These are phyloP conservation scores for Formica exsecta DNA, from an alignment of 1,140 invertebrate species.

Conservation along the genomic window DNA sequence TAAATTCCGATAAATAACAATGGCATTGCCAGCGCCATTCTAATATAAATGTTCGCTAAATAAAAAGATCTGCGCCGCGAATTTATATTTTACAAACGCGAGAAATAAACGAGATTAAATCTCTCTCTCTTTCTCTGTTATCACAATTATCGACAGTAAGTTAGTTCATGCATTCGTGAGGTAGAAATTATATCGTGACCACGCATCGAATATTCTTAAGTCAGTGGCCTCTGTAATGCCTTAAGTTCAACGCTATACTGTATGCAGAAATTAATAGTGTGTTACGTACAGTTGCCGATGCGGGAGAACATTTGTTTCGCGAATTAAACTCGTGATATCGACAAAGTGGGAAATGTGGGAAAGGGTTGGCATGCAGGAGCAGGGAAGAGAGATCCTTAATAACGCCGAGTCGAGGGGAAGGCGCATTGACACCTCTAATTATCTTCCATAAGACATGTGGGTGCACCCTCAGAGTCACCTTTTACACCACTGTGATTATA, in stretches of 20 bases:
- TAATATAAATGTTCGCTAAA: neutral
- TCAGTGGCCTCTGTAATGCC: neutral
- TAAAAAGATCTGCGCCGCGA: neutral
- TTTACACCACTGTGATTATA: conserved; percentile 77
- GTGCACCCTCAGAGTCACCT: conserved; percentile 61
- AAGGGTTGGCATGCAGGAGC: conserved; percentile 26
- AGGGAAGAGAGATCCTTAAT: conserved; percentile 40
- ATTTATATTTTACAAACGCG: neutral
- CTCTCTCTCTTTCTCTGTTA: neutral
- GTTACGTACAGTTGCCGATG: neutral
- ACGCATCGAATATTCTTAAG: conserved; percentile 24
- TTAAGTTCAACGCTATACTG: conserved; percentile 24
- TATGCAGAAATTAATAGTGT: conserved; percentile 41
- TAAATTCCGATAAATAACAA: conserved; percentile 6
- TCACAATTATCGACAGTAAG: conserved; percentile 27
- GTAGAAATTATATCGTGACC: conserved; percentile 36
- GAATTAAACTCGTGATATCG: conserved; percentile 32
- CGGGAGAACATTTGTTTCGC: conserved; percentile 18
- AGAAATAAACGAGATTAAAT: conserved; percentile 14
- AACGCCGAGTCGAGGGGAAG: conserved; percentile 68
- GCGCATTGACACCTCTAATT: conserved; percentile 77
- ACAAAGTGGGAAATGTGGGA: neutral
- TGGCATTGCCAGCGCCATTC: neutral
- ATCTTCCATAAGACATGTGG: conserved; percentile 72
- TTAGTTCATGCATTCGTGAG: conserved; percentile 39